A percentile compares a stretch with the other conserved stretches of the same genome.
phyloP scores from a whole-genome alignment of 2,113 vertebrate genomes.

The Lynx canadensis region DNA sequence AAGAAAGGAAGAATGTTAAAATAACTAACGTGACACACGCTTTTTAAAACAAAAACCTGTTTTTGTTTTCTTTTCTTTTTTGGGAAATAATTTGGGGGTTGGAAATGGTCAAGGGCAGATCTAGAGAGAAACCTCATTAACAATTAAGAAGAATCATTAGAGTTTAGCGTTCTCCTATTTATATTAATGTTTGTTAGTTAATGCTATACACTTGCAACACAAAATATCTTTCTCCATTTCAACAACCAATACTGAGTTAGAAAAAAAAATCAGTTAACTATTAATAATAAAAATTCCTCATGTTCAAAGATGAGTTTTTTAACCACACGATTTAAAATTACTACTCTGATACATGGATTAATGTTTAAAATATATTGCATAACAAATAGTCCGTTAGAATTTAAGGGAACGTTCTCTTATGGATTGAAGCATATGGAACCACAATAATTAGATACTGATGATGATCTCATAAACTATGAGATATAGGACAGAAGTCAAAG shows the following conservation, averaged over 20 bases:
- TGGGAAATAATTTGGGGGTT: background rate
- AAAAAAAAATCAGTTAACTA: background rate
- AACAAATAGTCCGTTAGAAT: background rate
- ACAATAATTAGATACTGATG: background rate
- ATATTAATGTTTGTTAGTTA: background rate
- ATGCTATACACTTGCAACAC: background rate
- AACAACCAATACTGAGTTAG: background rate
- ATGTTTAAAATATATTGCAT: background rate
- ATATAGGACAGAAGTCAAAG: background rate
- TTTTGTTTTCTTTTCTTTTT: background rate
- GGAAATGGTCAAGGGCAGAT: background rate
- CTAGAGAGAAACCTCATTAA: background rate
- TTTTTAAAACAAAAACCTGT: background rate
- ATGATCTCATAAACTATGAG: background rate
- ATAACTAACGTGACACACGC: background rate
- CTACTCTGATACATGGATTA: background rate
- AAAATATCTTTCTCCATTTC: background rate
- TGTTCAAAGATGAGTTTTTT: background rate
- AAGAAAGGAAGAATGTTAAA: background rate
- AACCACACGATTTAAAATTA: background rate
- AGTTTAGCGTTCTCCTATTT: background rate
- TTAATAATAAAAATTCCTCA: background rate
- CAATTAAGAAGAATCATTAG: background rate
- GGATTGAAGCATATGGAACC: background rate
- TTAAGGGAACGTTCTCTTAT: background rate